Evolutionary conservation across 92 coral and sea anemone genomes (phyloP).

Genomic region (Porites divaricata): DNA sequence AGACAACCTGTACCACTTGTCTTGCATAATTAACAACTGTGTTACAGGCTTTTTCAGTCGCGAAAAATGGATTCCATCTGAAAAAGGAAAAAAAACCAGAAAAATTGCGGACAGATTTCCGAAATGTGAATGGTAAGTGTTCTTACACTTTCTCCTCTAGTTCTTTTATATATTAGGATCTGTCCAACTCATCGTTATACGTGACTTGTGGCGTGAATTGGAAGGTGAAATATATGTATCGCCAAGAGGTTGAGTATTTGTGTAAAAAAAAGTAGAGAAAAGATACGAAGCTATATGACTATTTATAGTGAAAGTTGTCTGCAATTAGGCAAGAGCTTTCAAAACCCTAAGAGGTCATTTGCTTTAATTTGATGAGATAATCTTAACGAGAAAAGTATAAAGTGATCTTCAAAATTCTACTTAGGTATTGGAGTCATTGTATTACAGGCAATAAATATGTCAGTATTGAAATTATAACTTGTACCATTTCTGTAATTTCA

Average conservation of each 20-base stretch:
- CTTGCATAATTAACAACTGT: conserved; percentile 30
- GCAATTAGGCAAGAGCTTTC: not conserved
- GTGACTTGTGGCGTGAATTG: conserved; percentile 6
- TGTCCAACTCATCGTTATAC: not conserved
- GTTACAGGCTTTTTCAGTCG: not conserved
- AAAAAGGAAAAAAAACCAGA: not conserved
- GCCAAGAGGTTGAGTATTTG: not conserved
- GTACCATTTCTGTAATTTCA: not conserved
- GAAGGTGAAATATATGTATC: not conserved
- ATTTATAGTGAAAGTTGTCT: not conserved
- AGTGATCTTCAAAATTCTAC: not conserved
- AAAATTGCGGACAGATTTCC: not conserved
- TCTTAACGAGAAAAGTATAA: not conserved
- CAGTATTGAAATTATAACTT: not conserved
- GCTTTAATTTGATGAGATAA: not conserved
- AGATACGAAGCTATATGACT: not conserved
- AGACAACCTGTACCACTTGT: conserved; percentile 34
- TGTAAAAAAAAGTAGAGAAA: not conserved
- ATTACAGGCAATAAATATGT: not conserved
- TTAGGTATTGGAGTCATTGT: not conserved
- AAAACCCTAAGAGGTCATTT: not conserved
- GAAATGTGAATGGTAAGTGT: conserved; percentile 30
- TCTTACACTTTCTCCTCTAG: not conserved
- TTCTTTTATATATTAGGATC: no score
- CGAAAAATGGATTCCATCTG: conserved; percentile 1